A percentile compares a stretch with the other conserved stretches of the same genome.
phyloP scores from a whole-genome alignment of 1,140 invertebrate genomes.

The Aradophagus sp. region DNA sequence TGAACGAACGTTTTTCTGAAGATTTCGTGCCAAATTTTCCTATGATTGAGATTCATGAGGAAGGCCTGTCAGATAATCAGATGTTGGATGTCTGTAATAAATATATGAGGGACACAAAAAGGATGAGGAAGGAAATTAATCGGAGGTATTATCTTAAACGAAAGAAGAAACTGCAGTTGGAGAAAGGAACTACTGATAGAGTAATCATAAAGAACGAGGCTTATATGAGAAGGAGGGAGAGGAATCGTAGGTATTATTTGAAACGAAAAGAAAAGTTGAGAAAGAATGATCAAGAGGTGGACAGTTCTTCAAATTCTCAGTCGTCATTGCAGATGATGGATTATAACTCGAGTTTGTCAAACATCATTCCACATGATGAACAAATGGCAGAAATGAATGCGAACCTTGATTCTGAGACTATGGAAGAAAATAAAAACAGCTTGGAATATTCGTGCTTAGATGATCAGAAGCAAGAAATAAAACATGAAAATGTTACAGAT shows the following conservation, averaged over 20 bases:
- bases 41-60: background rate
- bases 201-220: conserved; percentile 41
- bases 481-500: conserved; percentile 1
- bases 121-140: conserved; percentile 30
- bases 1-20: background rate
- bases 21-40: background rate
- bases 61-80: background rate
- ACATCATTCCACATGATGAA: background rate
- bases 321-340: conserved; percentile 15
- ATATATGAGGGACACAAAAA: conserved; percentile 17
- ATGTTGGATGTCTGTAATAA: background rate
- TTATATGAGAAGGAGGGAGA: conserved; percentile 24
- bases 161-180: conserved; percentile 25
- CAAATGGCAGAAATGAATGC: background rate
- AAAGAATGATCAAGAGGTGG: background rate
- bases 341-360: conserved; percentile 2
- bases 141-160: conserved; percentile 42
- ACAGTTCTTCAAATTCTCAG: conserved; percentile 29
- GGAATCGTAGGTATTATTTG: conserved; percentile 39
- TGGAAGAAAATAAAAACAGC: background rate
- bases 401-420: background rate
- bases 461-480: background rate
- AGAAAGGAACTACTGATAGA: conserved; percentile 27
- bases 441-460: conserved; percentile 3
- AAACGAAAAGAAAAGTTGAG: conserved; percentile 21